Base-by-base conservation (phyloP, 2,888 invertebrate genomes). In the Heliconius hortense region DNA sequence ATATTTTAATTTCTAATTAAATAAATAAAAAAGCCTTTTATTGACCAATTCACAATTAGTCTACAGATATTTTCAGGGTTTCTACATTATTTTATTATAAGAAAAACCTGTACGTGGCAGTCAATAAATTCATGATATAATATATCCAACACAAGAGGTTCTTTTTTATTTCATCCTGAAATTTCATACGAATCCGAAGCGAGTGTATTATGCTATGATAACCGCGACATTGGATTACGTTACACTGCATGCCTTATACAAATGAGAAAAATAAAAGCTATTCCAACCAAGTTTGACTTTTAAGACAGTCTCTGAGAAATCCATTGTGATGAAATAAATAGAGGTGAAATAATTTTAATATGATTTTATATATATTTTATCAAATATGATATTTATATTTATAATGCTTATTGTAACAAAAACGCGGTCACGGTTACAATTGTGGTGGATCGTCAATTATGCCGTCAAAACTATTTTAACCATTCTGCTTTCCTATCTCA, bases 401-500 rank as follows among this genome's bases (percentile, higher is more conserved):
- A 26, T 62, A 71, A 71, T 71, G 71, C 39, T 71, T 62, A 71
- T 71, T 71, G 60, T 60, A 39, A 71, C 39, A 62, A 71, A 71
- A 71, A 71, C 60, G 71, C 39, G 71, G 71, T 62, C 26, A 71
- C 39, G 26, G 60, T 62, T 60, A 39, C 71, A 60, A 39, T 39
- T 71, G 71, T 11, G 71, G 71, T 71, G 21, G 21, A 43, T 62
- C 21, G 43, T 71, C 71, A 71, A 71, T 71, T 71, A 71, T 39
- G 24, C 24, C n/a, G 39, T 60, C 71, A 71, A 71, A 71, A 71
- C 71, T 59, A 62, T 71, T 71, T 71, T 43, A 43, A 71, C 71
- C 71, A 71, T 71, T 62, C 26, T 60, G 71, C 71, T 71, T 56
- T 69, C 53, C 53, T 53, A 64, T 73, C 66, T 66, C 66, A 73